Evolutionary conservation across 2,797 vertebrate species (phyloP), one percentile per base, ranked within the genome.

Genomic region (Hozukius guyotensis): DNA sequence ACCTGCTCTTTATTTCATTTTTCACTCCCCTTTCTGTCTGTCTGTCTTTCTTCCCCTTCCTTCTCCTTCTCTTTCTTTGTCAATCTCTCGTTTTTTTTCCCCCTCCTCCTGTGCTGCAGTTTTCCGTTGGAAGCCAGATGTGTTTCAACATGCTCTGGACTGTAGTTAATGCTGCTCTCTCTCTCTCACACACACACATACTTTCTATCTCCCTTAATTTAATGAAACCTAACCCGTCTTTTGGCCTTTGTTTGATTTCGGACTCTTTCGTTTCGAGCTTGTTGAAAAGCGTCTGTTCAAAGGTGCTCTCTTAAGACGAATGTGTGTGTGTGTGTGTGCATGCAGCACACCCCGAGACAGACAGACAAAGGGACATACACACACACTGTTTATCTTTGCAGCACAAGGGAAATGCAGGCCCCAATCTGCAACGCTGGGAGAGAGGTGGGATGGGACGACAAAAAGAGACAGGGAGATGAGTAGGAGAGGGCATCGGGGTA

Each of bases 341-440:
- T 31, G 31, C 31, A 42, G 38, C 38, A 42, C 38, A 42, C 38
- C 38, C 38, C 38, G 38, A 49, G 56, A 73, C 64, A 68, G 66
- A 72, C 68, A 75, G 61, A 90, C 87, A 84, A 87, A 82, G 71
- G 32, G 59, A 77, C 75, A 53, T 8, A 62, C 38, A 56, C 57
- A 70, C 75, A 71, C 73, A 64, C 49, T 97, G 97, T 98, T 98
- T 98, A 97, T 97, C 96, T 97, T 97, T 96, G 96, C 97, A 93
- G 96, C 97, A 76, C 96, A 90, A 97, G 95, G 95, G 95, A 95
- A 96, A 97, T 94, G 95, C 95, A 97, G 96, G 97, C 80, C 96
- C 96, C 96, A 96, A 96, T 97, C 96, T 96, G 96, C 95, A 66
- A 60, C 57, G 38, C 85, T 85, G 67, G 55, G 67, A 81, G 83